These are phyloP conservation scores for Athripsodes cinereus DNA, from an alignment of 2,888 invertebrate genomes.

Conservation along the genomic window DNA sequence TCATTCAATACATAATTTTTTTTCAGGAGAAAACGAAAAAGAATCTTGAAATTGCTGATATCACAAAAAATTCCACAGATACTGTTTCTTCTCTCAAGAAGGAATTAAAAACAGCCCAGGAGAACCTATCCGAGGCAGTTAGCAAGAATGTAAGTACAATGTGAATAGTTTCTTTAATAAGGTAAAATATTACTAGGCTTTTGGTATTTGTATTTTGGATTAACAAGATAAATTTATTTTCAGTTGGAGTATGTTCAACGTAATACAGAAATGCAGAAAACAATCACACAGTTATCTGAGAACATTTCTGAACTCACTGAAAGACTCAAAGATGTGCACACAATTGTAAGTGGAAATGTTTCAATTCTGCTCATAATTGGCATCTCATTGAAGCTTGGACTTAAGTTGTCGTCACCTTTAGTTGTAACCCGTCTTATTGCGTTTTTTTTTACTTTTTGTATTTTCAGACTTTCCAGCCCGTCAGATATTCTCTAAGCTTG, in stretches of 20 bases:
- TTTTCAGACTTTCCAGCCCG: slow-evolving; percentile 42
- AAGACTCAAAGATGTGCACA: slow-evolving; percentile 39
- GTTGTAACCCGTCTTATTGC: too few species aligned
- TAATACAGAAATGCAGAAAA: slow-evolving; percentile 37
- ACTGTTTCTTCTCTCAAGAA: slow-evolving; percentile 35
- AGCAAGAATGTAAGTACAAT: slow-evolving; percentile 36
- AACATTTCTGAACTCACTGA: slow-evolving; percentile 40
- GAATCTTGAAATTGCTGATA: too few species aligned
- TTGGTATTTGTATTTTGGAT: too few species aligned
- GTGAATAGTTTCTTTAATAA: background rate
- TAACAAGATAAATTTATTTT: background rate
- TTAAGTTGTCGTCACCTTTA: too few species aligned
- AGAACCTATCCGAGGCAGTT: slow-evolving; percentile 45
- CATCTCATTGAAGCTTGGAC: too few species aligned
- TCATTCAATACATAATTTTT: too few species aligned
- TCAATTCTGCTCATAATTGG: too few species aligned
- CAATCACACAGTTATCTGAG: slow-evolving; percentile 37
- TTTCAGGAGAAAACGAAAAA: too few species aligned
- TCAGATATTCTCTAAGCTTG: slow-evolving; percentile 35
- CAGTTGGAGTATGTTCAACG: slow-evolving; percentile 42
- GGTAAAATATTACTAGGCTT: too few species aligned
- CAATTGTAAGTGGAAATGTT: slow-evolving; percentile 34
- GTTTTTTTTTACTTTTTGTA: background rate
- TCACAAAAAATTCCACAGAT: too few species aligned
- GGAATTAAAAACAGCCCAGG: slow-evolving; percentile 44